Base-by-base conservation (phyloP, 2,113 vertebrate species). In the Cromileptes altivelis region DNA sequence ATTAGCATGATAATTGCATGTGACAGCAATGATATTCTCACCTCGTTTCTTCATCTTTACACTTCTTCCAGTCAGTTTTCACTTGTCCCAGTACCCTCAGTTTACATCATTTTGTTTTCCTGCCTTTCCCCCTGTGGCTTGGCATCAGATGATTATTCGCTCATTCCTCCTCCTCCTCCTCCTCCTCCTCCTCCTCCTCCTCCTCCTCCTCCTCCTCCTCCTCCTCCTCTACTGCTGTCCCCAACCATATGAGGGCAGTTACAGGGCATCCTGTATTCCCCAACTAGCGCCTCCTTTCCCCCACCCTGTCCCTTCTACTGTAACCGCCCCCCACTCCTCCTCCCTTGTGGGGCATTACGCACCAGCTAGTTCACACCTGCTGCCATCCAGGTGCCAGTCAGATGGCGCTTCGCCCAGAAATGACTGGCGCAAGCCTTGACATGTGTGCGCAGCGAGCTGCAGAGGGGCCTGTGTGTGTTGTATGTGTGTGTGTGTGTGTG, bases 301-400 rank as follows among this genome's bases (percentile, higher is more conserved):
- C 42, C 27, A 27, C 71, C 68, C 57, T 30, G 10, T 11, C 40
- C 40, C 18, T 6, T n/a, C 45, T 12, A 70, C 8, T 25, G 45
- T 14, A 63, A 65, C 17, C 5, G 62, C 23, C 50, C 49, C 23
- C 50, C 50, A 45, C 7, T 63, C 56, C 49, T 40, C 33, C 70
- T 61, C 84, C 50, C 74, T 62, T 72, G 61, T 65, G 58, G 57
- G 63, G 27, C 57, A 9, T 84, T 30, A 85, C 19, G 40, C 64
- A 81, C 60, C 65, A 27, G 23, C 58, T 73, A 70, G 27, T 47
- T 64, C 75, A 63, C 91, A 92, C 87, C 86, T 90, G 87, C 82
- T 69, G 25, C 37, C 60, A 67, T 70, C 76, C 83, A 89, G 89
- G 87, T 90, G 89, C 78, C 80, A 80, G 84, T 90, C 82, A 78